Evolutionary conservation across 2,797 vertebrate species (phyloP).

Genomic region (Lagodon rhomboides): DNA sequence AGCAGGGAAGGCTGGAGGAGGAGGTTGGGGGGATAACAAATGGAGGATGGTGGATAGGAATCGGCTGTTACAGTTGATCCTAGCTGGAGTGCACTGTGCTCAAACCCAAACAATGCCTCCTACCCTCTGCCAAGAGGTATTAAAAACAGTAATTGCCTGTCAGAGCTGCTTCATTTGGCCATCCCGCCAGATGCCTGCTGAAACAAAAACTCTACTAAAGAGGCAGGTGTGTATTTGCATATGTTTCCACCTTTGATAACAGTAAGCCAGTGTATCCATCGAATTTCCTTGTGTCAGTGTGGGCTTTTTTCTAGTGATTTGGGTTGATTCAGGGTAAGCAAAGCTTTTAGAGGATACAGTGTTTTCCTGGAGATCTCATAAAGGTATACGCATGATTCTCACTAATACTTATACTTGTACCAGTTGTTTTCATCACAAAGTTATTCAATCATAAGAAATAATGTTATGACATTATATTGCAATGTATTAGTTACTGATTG

Average conservation of each 20-base stretch:
- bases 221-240: slow-evolving; percentile 13
- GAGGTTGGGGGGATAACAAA: slow-evolving; percentile 13
- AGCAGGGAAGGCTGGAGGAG: not conserved
- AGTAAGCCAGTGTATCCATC: slow-evolving; percentile 7
- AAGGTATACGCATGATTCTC: not conserved
- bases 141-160: slow-evolving; percentile 69
- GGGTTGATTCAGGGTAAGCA: slow-evolving; percentile 20
- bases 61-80: slow-evolving; percentile 53
- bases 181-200: slow-evolving; percentile 13
- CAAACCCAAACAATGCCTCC: slow-evolving; percentile 64
- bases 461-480: too few relatives aligned
- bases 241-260: slow-evolving; percentile 35
- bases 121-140: slow-evolving; percentile 58
- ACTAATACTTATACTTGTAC: too few relatives aligned
- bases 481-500: too few relatives aligned
- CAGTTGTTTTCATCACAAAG: too few relatives aligned
- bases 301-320: slow-evolving; percentile 36
- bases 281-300: slow-evolving; percentile 36
- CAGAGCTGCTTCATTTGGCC: slow-evolving; percentile 29
- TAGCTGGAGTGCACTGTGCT: slow-evolving; percentile 47
- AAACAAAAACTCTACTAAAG: slow-evolving; percentile 15
- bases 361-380: slow-evolving; percentile 21
- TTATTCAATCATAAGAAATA: too few relatives aligned
- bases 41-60: slow-evolving; percentile 38
- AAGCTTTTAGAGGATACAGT: not conserved